Base-by-base conservation (phyloP, 2,888 invertebrate species). In the Apoda limacodes region DNA sequence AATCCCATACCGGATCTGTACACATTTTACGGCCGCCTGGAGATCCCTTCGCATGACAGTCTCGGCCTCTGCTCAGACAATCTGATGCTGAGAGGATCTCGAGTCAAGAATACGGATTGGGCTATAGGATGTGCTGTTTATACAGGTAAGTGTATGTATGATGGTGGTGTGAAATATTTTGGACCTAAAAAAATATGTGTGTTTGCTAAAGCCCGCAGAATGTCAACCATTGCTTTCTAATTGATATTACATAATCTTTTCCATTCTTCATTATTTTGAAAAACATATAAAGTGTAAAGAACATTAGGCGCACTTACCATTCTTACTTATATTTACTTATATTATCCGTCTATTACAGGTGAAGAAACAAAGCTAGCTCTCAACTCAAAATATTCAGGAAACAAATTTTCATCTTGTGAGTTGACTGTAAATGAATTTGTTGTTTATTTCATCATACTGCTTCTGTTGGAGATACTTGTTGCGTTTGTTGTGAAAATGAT, bases 51-150 rank as follows among this genome's bases (percentile, higher is more conserved):
- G 1, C 42, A 55, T 11, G 64, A 67, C 25, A 71, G 74, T 7
- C 52, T 85, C 12, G 74, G 84, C 0, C 67, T 93, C 1, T 71
- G 83, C 1, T 83, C 88, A 1, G 90, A 92, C 28, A 89, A 93
- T 66, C 66, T 93, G 1, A 80, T 93, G 55, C 78, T 93, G 30
- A 81, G 92, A 25, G 93, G 93, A 0, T 88, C 91, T 1, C 71
- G 88, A 34, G 82, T 93, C 1, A 91, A 88, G 62, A 93, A 93
- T 52, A 93, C 93, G 0, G 88, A 89, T 42, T 88, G 84, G 74
- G 85, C 92, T 15, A 75, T 87, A 52, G 92, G 93, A 2, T 89
- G 90, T 63, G 92, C 91, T 6, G 82, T 93, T n/a, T 93, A 93
- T 50, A 93, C 92, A 9, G 85, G 82, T 82, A 29, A 50, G 45